Evolutionary conservation across 2,113 vertebrate species (phyloP).

Genomic region (Dicerorhinus sumatrensis): DNA sequence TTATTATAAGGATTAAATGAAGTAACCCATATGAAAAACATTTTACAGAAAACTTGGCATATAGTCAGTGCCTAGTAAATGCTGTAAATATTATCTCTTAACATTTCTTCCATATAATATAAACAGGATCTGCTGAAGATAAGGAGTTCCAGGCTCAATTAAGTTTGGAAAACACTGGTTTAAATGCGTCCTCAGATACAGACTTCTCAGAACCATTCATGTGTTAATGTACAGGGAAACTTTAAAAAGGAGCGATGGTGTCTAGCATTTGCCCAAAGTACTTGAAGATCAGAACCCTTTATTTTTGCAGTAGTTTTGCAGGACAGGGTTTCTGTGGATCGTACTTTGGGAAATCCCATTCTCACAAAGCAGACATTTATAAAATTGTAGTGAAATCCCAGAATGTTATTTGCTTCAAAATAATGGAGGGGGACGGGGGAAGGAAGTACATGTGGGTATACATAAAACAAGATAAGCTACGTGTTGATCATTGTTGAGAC

Average conservation of each 20-base stretch:
- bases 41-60: neutral
- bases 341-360: neutral
- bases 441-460: neutral
- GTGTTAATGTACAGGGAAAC: neutral
- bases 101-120: neutral
- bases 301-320: neutral
- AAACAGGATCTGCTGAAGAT: conserved; percentile 24
- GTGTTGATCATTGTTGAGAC: neutral
- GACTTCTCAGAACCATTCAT: neutral
- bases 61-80: neutral
- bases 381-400: neutral
- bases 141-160: conserved; percentile 6
- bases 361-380: neutral
- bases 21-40: neutral
- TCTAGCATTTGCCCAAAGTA: neutral
- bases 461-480: neutral
- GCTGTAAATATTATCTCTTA: neutral
- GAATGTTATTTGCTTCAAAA: neutral
- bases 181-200: neutral
- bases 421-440: neutral
- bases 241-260: neutral
- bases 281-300: neutral
- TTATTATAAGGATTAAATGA: neutral
- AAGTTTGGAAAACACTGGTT: neutral
- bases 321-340: neutral